Conservation (phyloP, 2,113 vertebrate genomes). For the Bos javanicus region DNA sequence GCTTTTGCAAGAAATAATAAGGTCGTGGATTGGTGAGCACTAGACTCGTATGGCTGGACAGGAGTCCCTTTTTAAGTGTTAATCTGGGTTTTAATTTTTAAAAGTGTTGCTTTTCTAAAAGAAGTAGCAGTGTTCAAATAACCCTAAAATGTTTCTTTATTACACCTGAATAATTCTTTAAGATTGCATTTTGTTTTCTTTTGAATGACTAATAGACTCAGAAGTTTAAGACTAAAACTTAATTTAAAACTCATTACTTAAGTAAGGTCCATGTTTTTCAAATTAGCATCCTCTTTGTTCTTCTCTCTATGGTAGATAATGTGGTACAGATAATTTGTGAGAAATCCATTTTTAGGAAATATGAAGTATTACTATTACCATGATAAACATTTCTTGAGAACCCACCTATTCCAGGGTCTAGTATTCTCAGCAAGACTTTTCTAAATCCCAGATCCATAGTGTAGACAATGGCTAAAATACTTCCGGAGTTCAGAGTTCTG, state of each 20-base stretch:
- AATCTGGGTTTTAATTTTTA: neutral
- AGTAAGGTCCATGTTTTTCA: neutral
- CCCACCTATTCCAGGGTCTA: neutral
- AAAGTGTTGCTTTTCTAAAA: neutral
- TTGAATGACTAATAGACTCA: neutral
- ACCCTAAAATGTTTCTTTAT: neutral
- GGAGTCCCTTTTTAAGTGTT: neutral
- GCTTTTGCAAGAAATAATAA: neutral
- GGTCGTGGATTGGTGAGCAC: neutral
- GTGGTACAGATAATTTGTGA: neutral
- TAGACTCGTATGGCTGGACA: neutral
- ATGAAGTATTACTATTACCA: neutral
- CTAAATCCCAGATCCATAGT: neutral
- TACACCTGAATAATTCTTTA: neutral
- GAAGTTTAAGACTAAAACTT: neutral
- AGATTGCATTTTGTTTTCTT: neutral
- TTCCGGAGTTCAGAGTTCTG: neutral
- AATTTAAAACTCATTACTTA: neutral
- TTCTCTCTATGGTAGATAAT: neutral
- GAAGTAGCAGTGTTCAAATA: neutral
- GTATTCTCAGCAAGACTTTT: neutral
- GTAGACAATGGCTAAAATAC: neutral
- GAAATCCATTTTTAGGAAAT: neutral
- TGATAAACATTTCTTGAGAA: neutral
- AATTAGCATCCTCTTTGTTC: neutral